Base-by-base conservation (phyloP, 2,888 invertebrate genomes). In the Hetaerina titia region DNA sequence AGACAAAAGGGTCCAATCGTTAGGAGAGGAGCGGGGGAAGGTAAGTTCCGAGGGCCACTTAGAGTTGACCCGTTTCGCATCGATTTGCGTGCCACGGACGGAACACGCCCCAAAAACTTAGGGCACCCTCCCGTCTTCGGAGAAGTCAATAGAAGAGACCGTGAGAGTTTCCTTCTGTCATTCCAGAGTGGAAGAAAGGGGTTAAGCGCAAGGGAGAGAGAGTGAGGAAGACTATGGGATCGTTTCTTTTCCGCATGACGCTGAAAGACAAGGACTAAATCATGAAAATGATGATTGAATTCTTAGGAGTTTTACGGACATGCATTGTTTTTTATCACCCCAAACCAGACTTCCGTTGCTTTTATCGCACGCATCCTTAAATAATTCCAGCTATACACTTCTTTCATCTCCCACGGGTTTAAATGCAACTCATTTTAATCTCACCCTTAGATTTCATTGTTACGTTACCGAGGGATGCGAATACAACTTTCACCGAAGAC, bases 61-160 rank as follows among this genome's bases (percentile, higher is more conserved):
- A 31, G 81, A 81, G 6, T 25, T 31, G 81, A 81, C 81, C 81
- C 81, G 81, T 81, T 81, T 69, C 31, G 81, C 81, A 81, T 81
- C 81, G 81, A 81, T 81, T 81, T 81, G 81, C 81, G 81, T 81
- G 81, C 81, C 22, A n/a, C 69, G 69, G 9, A 69, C 69, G n/a
- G 69, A 81, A 31, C 81, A 81, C 81, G 81, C 31, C 81, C 81
- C 25, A 25, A 81, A 31, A 45, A 81, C 81, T 81, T 31, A 4
- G 60, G 17, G 60, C 2, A 1, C 60, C 17, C 60, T 60, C 60
- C 60, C 11, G 31, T 25, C 25, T 9, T 22, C 31, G 81, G 25
- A 81, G 31, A 11, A 81, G 81, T 81, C 81, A 81, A 81, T 81
- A 81, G 69, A 81, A 31, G 22, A 25, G 31, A 11, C 6, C 25